Conservation (phyloP, 2,113 vertebrate genomes). For the Chionomys nivalis region DNA sequence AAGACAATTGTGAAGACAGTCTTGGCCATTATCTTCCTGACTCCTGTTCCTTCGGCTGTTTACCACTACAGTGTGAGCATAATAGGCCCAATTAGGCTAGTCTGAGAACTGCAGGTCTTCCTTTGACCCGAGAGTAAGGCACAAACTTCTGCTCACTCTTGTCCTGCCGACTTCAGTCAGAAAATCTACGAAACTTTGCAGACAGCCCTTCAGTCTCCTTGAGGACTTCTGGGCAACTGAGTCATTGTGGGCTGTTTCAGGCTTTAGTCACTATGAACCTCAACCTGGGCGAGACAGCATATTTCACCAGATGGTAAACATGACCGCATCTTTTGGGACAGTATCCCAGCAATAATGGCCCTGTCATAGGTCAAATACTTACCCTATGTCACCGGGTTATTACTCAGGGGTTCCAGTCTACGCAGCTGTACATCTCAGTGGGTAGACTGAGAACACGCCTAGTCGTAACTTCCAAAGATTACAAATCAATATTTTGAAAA, state of each 20-base stretch:
- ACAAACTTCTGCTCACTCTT: neutral
- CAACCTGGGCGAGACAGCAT: constrained; percentile 67
- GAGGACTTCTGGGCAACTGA: constrained; percentile 55
- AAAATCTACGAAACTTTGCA: neutral
- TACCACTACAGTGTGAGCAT: neutral
- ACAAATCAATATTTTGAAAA: neutral
- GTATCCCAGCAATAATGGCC: constrained; percentile 51
- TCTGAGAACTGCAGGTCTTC: neutral
- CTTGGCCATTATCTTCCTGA: neutral
- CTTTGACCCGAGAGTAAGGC: too few species aligned
- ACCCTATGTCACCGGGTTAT: constrained; percentile 59
- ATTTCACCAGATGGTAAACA: constrained; percentile 61
- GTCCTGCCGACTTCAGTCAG: neutral
- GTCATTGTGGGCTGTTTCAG: constrained; percentile 57
- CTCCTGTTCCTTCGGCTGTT: neutral
- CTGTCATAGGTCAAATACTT: constrained; percentile 72
- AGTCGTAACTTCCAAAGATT: neutral
- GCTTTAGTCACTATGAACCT: constrained; percentile 68
- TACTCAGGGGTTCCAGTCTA: constrained; percentile 54
- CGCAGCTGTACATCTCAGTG: neutral
- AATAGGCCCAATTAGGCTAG: too few species aligned
- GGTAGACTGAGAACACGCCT: neutral
- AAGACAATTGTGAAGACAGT: neutral
- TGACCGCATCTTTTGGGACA: constrained; percentile 61
- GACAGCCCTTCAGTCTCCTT: constrained; percentile 19